Conservation (phyloP, 2,888 invertebrate genomes). For the Athrips mouffetella region DNA sequence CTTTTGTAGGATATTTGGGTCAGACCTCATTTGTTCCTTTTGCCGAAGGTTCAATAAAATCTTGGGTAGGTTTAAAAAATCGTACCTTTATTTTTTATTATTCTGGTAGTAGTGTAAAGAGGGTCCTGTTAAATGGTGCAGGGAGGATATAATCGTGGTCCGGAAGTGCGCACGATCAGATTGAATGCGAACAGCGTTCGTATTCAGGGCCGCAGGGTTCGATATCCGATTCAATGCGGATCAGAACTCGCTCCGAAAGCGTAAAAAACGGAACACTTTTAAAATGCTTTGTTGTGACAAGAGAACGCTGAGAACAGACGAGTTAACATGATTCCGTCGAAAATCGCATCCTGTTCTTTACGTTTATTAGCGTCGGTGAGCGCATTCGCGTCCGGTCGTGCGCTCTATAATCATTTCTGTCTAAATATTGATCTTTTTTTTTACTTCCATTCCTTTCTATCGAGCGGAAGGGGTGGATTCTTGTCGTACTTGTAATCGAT, state of each 20-base stretch:
- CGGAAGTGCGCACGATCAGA: slow-evolving; percentile 50
- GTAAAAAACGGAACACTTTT: slow-evolving; percentile 33
- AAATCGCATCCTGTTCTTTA: slow-evolving; percentile 72
- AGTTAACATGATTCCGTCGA: slow-evolving; percentile 67
- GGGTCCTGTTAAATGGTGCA: slow-evolving; percentile 36
- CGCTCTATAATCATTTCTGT: slow-evolving; percentile 67
- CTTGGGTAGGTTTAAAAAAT: too few species aligned
- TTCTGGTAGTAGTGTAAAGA: slow-evolving; percentile 20
- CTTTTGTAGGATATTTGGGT: too few species aligned
- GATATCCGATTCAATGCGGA: slow-evolving; percentile 61
- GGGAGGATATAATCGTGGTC: slow-evolving; percentile 39
- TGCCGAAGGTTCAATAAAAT: too few species aligned
- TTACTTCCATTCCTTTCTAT: slow-evolving; percentile 57
- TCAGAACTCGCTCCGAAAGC: slow-evolving; percentile 36
- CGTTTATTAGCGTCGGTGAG: slow-evolving; percentile 60
- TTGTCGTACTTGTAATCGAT: slow-evolving; percentile 55
- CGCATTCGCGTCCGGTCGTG: slow-evolving; percentile 64
- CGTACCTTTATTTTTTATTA: not conserved
- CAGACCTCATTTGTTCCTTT: too few species aligned
- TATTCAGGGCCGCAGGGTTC: slow-evolving; percentile 42
- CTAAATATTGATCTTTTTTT: slow-evolving; percentile 75
- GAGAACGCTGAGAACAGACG: slow-evolving; percentile 56
- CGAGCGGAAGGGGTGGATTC: slow-evolving; percentile 61
- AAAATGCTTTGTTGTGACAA: slow-evolving; percentile 56
- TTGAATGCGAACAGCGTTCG: slow-evolving; percentile 45